Evolutionary conservation across 2,888 invertebrate species (phyloP).

Genomic region (Parelbella ahira): DNA sequence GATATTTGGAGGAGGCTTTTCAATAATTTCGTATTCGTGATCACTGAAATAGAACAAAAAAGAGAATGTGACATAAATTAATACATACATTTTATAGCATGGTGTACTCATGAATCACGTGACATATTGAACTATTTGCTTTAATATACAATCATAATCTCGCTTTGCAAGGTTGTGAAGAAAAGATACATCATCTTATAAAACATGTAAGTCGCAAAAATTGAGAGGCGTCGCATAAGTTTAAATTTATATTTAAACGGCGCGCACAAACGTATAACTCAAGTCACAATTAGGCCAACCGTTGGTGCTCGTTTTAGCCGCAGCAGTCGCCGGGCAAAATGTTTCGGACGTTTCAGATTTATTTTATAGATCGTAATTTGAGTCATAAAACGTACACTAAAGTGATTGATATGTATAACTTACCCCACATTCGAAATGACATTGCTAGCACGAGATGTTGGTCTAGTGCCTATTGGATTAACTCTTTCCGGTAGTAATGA

Average conservation of each 20-base stretch:
- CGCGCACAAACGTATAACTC: conserved; percentile 49
- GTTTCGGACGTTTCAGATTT: conserved; percentile 48
- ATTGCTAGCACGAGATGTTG: conserved; percentile 82
- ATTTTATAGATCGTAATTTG: conserved; percentile 54
- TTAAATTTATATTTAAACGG: conserved; percentile 71
- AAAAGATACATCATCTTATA: conserved; percentile 10
- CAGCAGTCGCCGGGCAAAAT: conserved; percentile 68
- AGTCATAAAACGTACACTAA: conserved; percentile 56
- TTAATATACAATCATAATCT: no score
- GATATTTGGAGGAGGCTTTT: conserved; percentile 81
- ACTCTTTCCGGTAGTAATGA: conserved; percentile 88
- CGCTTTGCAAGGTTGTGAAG: conserved; percentile 36
- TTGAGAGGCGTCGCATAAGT: conserved; percentile 47
- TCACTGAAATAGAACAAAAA: conserved; percentile 83
- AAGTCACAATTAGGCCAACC: conserved; percentile 77
- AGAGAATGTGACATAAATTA: background rate
- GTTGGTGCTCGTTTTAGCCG: conserved; percentile 75
- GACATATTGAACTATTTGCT: no score
- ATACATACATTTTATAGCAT: no score
- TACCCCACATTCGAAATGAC: conserved; percentile 65
- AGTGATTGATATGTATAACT: conserved; percentile 49
- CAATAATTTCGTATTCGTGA: conserved; percentile 96
- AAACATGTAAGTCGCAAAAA: conserved; percentile 50
- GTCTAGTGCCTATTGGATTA: conserved; percentile 84
- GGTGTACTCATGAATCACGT: no score